Evolutionary conservation across 1,140 invertebrate genomes (phyloP), one percentile per base, ranked within the genome.

Genomic region (Ceratosolen solmsi): DNA sequence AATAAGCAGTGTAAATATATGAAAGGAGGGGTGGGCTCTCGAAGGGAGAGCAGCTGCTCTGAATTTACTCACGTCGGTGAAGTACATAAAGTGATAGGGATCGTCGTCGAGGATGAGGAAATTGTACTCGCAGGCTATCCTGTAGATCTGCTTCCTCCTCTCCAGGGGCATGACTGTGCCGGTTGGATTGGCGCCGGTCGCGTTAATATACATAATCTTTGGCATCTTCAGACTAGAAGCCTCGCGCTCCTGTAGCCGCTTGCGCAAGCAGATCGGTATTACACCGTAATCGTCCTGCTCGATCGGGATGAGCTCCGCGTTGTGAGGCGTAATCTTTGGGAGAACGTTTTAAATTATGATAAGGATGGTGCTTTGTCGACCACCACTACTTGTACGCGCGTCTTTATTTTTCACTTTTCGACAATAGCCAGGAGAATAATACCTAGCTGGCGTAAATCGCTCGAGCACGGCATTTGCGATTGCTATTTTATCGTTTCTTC

Each of bases 51-150:
- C n/a, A n/a, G n/a, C n/a, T n/a, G n/a, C n/a, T n/a, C n/a, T 11
- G 51, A 22, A 54, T 54, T 54, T 72, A 80, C 90, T 91, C 76
- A 93, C 92, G 33, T 92, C 92, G 79, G 89, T 90, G 88, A 95
- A 96, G 87, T 95, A 94, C 84, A 96, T 90, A 87, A 95, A 96
- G 87, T 94, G 95, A 87, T 96, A 97, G 2, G 96, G 95, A 91
- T 96, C 96, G 87, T 97, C 96, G 88, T 97, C 96, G 0, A 97
- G 86, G 78, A 97, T 96, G 0, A 97, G 85, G 41, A 97, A 93
- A 91, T 96, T 94, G 87, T 95, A 96, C 86, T 94, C 92, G 88
- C 94, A 95, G 30, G 95, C 95, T 84, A 96, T 93, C 84, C 93
- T 91, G 86, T 97, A 97, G 49, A 96, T 95, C 89, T 94, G 92